Evolutionary conservation across 1,140 invertebrate species (phyloP), one percentile per base, ranked within the genome.

Genomic region (Drosophila subobscura): DNA sequence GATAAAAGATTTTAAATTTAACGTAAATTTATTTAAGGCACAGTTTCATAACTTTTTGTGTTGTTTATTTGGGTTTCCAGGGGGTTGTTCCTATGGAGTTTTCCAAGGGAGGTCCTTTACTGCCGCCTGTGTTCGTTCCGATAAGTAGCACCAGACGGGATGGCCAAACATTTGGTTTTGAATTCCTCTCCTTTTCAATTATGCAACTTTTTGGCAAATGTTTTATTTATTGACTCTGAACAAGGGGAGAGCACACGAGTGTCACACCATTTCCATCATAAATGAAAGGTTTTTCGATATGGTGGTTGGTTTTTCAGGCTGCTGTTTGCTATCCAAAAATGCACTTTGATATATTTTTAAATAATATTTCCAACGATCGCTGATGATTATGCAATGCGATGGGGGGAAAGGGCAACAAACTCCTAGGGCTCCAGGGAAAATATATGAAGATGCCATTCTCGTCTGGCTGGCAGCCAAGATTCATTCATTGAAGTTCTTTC

Each of bases 191-290:
- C 22, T 77, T 88, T 85, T 86, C 81, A 86, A 86, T 86, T 88
- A 86, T 88, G 77, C 77, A 86, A 86, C 83, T 75, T 73, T 75
- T 74, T 60, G 77, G 70, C 81, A 77, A 86, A 88, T 86, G 78
- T 81, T 75, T 86, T 86, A 81, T 86, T 86, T 86, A 86, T 88
- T 86, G 81, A 86, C 81, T 86, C 59, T 86, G 52, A 40, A 55
- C 33, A 20, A 29, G 23, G 8, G 22, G 45, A 25, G 20, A 49
- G 33, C 47, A 20, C 4, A 20, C 10, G 40, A 49, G 16, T 56
- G 52, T 65, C 70, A 52, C 70, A 55, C 59, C 58, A 45, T 74
- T 76, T 60, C 58, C 64, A 74, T 65, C 56, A 77, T 66, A 79
- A 51, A 57, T 59, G 46, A 77, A 73, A 72, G 74, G 83, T 80